Evolutionary conservation across 2,113 vertebrate genomes (phyloP).

Genomic region (Oncorhynchus masou): DNA sequence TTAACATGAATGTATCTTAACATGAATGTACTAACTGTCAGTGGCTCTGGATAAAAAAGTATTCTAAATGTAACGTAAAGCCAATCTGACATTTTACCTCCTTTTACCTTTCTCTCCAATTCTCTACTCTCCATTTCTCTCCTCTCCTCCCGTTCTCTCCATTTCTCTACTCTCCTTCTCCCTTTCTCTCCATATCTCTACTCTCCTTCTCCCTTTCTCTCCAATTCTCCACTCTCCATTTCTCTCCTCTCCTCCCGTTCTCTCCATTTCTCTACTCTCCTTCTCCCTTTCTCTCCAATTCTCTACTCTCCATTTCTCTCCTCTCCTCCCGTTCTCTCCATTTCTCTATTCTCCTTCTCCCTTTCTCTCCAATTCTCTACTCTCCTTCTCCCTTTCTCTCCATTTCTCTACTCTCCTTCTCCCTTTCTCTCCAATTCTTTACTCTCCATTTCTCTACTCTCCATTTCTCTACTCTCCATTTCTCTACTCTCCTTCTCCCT

Average conservation of each 20-base stretch:
- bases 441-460: too few species aligned
- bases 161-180: neutral
- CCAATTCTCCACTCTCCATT: too few species aligned
- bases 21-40: too few species aligned
- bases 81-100: neutral
- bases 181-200: slow-evolving; percentile 10
- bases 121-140: too few species aligned
- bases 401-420: neutral
- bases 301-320: neutral
- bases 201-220: slow-evolving; percentile 8
- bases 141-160: slow-evolving; percentile 18
- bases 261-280: slow-evolving; percentile 6
- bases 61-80: too few species aligned
- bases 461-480: neutral
- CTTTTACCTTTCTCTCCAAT: slow-evolving; percentile 36
- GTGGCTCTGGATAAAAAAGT: too few species aligned
- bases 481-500: too few species aligned
- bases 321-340: slow-evolving; percentile 11
- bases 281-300: neutral
- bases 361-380: slow-evolving; percentile 1
- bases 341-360: too few species aligned
- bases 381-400: neutral
- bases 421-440: slow-evolving; percentile 34
- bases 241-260: too few species aligned
- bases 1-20: too few species aligned